Evolutionary conservation across 2,113 vertebrate species (phyloP).

Genomic region (Apodemus sylvaticus): DNA sequence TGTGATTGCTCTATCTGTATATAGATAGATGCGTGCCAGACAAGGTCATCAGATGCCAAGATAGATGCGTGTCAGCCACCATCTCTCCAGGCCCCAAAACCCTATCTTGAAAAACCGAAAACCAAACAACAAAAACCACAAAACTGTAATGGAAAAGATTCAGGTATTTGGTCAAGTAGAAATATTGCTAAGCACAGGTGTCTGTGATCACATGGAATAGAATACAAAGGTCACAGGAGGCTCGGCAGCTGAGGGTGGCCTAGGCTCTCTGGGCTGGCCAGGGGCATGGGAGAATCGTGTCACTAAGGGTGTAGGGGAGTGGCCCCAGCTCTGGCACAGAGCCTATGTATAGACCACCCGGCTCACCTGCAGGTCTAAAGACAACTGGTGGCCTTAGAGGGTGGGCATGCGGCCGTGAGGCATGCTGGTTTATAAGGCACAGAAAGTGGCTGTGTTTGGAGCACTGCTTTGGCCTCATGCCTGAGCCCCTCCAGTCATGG

Average conservation of each 20-base stretch:
- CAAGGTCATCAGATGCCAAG: too few species aligned
- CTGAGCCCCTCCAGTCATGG: conserved; percentile 65
- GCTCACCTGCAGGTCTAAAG: not conserved
- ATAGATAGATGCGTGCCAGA: too few species aligned
- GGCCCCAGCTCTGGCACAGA: not conserved
- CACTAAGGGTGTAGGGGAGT: not conserved
- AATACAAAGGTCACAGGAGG: conserved; percentile 82
- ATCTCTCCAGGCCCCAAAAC: too few species aligned
- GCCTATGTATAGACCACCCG: too few species aligned
- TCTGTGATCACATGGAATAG: conserved; percentile 81
- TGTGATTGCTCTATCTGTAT: too few species aligned
- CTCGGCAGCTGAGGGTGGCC: conserved; percentile 76
- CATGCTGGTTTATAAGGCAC: conserved; percentile 84
- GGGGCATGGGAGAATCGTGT: conserved; percentile 59
- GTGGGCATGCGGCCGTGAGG: not conserved
- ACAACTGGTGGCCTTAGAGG: not conserved
- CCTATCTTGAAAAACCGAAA: too few species aligned
- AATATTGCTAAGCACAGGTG: conserved; percentile 84
- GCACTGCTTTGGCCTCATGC: conserved; percentile 33
- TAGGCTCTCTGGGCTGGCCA: not conserved
- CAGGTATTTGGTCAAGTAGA: conserved; percentile 90
- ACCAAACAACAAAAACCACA: too few species aligned
- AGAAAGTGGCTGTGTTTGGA: conserved; percentile 73
- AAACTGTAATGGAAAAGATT: conserved; percentile 83
- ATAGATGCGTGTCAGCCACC: too few species aligned